Percentiles rank a stretch among this genome's conserved stretches.
phyloP scores from a whole-genome alignment of 2,797 vertebrate species.

The Cynopterus sphinx region DNA sequence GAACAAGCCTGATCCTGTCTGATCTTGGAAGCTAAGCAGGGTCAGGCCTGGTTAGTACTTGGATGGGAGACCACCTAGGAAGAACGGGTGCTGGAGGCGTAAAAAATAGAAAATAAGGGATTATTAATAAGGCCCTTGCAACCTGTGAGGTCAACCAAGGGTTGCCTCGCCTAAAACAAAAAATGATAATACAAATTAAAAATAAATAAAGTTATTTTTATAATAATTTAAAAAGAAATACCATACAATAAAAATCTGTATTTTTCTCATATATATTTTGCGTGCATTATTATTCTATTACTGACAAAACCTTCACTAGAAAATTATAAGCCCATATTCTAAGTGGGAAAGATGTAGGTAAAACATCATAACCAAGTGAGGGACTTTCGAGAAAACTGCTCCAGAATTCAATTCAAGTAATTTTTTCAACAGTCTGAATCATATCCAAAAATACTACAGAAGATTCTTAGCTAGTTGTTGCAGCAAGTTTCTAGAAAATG shows the following conservation, averaged over 20 bases:
- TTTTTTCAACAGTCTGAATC: neutral
- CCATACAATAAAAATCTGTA: neutral
- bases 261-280: neutral
- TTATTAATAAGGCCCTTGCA: too few relatives aligned
- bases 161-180: too few relatives aligned
- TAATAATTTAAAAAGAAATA: neutral
- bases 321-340: neutral
- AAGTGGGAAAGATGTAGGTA: neutral
- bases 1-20: too few relatives aligned
- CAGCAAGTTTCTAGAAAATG: conserved; percentile 20
- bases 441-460: neutral
- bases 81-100: too few relatives aligned
- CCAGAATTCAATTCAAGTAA: conserved; percentile 46
- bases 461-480: neutral
- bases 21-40: too few relatives aligned
- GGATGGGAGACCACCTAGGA: too few relatives aligned
- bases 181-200: too few relatives aligned
- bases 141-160: too few relatives aligned
- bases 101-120: too few relatives aligned
- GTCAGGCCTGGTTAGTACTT: too few relatives aligned
- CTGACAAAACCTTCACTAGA: neutral
- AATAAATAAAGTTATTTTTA: neutral
- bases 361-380: neutral
- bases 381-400: neutral
- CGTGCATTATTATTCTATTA: neutral